Base-by-base conservation (phyloP, 2,888 invertebrate genomes). In the Nemotelus nigrinus region DNA sequence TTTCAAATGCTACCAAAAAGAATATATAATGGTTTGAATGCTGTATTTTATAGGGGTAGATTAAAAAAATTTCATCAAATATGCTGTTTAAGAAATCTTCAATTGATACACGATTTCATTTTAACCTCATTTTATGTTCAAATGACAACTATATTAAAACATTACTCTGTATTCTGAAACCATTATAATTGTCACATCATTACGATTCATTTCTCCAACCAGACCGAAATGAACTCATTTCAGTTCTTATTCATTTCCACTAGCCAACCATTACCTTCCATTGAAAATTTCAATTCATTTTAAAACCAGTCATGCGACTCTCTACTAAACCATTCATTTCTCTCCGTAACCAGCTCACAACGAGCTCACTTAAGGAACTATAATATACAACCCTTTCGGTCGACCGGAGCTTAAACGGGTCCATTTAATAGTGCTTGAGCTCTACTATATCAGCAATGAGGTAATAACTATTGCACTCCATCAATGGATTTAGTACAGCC, bases 301-400 rank as follows among this genome's bases (percentile, higher is more conserved):
- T 53, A 53, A 55, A 70, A 39, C 53, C 70, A 8, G 43, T 70
- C 70, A 39, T 53, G 43, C 47, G 55, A 41, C 2, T 70, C 45
- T 55, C 70, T 55, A 70, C 53, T 55, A 70, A 8, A 47, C 48
- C 67, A 67, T 70, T 70, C 70, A 53, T 70, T 70, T 55, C 7
- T 67, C 67, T 48, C n/a, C 5, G 10, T 53, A 43, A 7, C 39
- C 7, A 70, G 48, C 39, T 5, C 70, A 6, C 43, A 63, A 43
- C 25, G 41, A 67, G 4, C 25, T 4, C 25, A 67, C 67, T 67
- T 25, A 41, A 50, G 53, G 25, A 53, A 6, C 70, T 3, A 70
- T 70, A 70, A 70, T 70, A 53, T 70, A 70, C 70, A 70, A 70
- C 50, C 70, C 70, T 70, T 70, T 70, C 47, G 41, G 43, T 55